Conservation (phyloP, 92 coral and sea anemone species). For the Siderastrea radians region DNA sequence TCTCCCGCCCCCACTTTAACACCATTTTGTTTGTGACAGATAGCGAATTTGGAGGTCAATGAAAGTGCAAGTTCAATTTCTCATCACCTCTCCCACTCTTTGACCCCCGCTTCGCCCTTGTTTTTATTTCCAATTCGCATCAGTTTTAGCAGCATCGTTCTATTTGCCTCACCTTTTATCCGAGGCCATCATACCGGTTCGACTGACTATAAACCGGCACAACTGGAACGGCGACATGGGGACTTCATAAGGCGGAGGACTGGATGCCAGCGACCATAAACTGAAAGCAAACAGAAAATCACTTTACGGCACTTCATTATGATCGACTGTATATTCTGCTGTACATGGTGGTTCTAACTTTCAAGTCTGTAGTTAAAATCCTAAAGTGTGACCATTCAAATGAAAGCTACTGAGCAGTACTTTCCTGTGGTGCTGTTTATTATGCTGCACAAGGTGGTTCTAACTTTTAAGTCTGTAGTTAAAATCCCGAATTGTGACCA, state of each 20-base stretch:
- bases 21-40: no score
- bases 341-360: no score
- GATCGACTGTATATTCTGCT: no score
- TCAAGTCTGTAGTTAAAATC: no score
- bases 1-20: no score
- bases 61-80: no score
- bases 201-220: constrained; percentile 91
- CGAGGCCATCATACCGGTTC: constrained; percentile 91
- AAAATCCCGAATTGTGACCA: background rate
- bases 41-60: no score
- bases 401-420: no score
- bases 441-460: background rate
- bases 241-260: constrained; percentile 82
- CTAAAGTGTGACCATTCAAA: no score
- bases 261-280: constrained; percentile 72
- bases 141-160: no score
- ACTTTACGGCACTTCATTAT: background rate
- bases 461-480: background rate
- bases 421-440: background rate
- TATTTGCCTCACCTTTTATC: constrained; percentile 84
- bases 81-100: no score
- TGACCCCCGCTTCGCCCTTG: background rate
- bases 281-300: constrained; percentile 19
- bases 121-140: background rate
- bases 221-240: constrained; percentile 96